phyloP scores from a whole-genome alignment of 2,113 vertebrate genomes.

The Orientallactaga bullata region DNA sequence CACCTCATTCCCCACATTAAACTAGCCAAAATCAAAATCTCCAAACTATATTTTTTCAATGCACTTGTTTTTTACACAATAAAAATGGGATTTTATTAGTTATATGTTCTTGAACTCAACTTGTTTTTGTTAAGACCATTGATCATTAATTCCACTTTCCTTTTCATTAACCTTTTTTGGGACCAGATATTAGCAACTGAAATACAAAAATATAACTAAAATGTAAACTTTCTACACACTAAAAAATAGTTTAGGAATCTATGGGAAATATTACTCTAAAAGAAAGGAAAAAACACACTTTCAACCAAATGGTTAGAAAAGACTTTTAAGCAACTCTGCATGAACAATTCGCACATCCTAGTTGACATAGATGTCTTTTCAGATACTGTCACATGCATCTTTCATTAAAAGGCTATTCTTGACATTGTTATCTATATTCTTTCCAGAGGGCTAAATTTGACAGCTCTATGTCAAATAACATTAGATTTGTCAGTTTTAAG shows the following conservation, averaged over 20 bases:
- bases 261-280: neutral
- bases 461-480: neutral
- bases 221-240: neutral
- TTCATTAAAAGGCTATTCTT: neutral
- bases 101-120: neutral
- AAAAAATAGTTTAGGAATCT: conserved; percentile 3
- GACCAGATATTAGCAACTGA: neutral
- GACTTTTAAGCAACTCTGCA: neutral
- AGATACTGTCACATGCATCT: no score
- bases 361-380: neutral
- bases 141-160: neutral
- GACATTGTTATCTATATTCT: neutral
- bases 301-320: neutral
- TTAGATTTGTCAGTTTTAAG: conserved; percentile 13
- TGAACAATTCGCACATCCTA: neutral
- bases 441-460: neutral
- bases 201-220: neutral
- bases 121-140: neutral
- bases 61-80: neutral
- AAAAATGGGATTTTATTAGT: conserved; percentile 38
- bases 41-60: neutral
- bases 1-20: neutral
- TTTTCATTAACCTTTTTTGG: neutral
- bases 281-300: neutral
- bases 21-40: neutral